phyloP scores from a whole-genome alignment of 2,113 vertebrate species.

The Colius striatus region DNA sequence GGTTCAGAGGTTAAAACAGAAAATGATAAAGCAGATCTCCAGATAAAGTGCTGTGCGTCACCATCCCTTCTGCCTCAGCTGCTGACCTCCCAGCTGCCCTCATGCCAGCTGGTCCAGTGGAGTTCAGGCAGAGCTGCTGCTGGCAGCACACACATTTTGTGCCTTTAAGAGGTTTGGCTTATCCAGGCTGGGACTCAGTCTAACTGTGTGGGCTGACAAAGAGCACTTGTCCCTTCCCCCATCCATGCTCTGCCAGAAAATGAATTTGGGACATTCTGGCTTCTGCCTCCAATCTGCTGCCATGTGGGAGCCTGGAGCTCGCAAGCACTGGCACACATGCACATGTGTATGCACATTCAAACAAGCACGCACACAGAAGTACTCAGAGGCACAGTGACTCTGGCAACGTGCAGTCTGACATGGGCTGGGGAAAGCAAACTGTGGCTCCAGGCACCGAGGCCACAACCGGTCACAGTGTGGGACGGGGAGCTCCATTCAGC shows the following conservation, averaged over 20 bases:
- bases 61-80: constrained; percentile 31
- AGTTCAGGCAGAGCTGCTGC: constrained; percentile 6
- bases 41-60: not conserved
- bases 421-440: not conserved
- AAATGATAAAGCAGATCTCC: constrained; percentile 32
- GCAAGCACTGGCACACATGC: not conserved
- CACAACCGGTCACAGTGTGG: not conserved
- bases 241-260: constrained; percentile 12
- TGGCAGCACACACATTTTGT: not conserved
- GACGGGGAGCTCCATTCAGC: not conserved
- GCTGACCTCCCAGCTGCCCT: constrained; percentile 45
- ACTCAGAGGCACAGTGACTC: not conserved
- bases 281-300: constrained; percentile 53
- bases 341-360: not conserved
- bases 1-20: constrained; percentile 10
- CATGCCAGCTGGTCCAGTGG: constrained; percentile 15
- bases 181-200: not conserved
- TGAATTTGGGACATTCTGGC: not conserved
- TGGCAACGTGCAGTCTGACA: not conserved
- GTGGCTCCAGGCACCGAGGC: not conserved
- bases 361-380: not conserved
- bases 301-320: not conserved
- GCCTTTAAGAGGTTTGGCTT: constrained; percentile 51
- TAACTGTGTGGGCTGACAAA: constrained; percentile 41
- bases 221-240: constrained; percentile 32